Evolutionary conservation across 2,113 vertebrate genomes (phyloP).

Genomic region (Apteryx mantelli): DNA sequence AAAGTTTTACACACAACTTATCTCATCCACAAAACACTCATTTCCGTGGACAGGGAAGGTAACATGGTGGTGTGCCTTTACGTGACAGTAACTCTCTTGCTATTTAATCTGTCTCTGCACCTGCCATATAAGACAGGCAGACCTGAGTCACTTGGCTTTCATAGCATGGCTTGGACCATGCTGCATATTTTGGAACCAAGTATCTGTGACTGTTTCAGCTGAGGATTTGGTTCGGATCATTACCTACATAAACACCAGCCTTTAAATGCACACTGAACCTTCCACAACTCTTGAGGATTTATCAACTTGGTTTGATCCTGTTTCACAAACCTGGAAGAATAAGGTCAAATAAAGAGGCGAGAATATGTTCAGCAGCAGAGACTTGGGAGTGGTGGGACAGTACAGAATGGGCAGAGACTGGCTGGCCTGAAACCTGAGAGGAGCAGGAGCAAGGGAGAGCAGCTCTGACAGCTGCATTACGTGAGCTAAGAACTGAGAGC

Average conservation of each 20-base stretch:
- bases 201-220: background rate
- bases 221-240: background rate
- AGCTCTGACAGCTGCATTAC: background rate
- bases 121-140: background rate
- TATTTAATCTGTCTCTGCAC: background rate
- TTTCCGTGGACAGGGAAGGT: background rate
- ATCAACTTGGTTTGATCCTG: background rate
- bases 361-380: background rate
- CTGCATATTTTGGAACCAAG: background rate
- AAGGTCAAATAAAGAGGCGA: background rate
- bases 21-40: background rate
- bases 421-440: background rate
- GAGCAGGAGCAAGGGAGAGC: background rate
- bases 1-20: background rate
- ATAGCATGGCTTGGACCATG: background rate
- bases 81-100: background rate
- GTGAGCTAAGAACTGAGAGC: background rate
- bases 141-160: background rate
- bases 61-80: fast-evolving
- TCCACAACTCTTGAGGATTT: background rate
- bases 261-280: background rate
- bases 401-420: background rate
- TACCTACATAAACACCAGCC: background rate
- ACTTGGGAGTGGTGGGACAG: fast-evolving
- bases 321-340: background rate